A percentile compares a stretch with the other conserved stretches of the same genome.
Evolutionary conservation across 2,797 vertebrate species (phyloP).

Genomic region (Sebastes nivosus): DNA sequence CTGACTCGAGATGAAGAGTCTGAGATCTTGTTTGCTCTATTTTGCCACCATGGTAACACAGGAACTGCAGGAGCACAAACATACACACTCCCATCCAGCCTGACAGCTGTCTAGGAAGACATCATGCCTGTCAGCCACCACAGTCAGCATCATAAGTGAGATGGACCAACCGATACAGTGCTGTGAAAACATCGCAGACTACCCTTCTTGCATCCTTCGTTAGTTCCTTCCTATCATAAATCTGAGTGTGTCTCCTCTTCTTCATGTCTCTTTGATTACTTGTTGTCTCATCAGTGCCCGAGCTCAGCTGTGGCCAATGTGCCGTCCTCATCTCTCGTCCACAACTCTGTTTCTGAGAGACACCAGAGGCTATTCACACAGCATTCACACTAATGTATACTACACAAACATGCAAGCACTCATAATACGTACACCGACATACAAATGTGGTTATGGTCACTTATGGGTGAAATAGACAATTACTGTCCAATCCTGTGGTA

Average conservation of each 20-base stretch:
- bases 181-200: constrained; percentile 10
- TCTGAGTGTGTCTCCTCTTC: constrained; percentile 43
- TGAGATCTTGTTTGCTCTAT: constrained; percentile 15
- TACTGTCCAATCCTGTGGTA: not conserved
- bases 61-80: not conserved
- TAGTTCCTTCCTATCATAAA: constrained; percentile 52
- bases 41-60: constrained; percentile 14
- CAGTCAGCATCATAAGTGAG: not conserved
- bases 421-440: not conserved
- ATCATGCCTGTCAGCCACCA: constrained; percentile 11
- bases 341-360: constrained; percentile 32
- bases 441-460: not conserved
- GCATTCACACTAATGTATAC: constrained; percentile 29
- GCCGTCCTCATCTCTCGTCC: constrained; percentile 37
- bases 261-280: constrained; percentile 71
- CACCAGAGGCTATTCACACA: constrained; percentile 52
- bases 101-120: constrained; percentile 36
- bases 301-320: constrained; percentile 70
- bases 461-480: constrained; percentile 10
- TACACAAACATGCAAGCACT: constrained; percentile 27
- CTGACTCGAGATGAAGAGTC: constrained; percentile 34
- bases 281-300: constrained; percentile 66
- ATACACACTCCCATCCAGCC: not conserved
- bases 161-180: not conserved
- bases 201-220: constrained; percentile 26